A percentile compares a stretch with the other conserved stretches of the same genome.
phyloP scores from a whole-genome alignment of 2,113 vertebrate genomes.

The Erythrolamprus reginae region DNA sequence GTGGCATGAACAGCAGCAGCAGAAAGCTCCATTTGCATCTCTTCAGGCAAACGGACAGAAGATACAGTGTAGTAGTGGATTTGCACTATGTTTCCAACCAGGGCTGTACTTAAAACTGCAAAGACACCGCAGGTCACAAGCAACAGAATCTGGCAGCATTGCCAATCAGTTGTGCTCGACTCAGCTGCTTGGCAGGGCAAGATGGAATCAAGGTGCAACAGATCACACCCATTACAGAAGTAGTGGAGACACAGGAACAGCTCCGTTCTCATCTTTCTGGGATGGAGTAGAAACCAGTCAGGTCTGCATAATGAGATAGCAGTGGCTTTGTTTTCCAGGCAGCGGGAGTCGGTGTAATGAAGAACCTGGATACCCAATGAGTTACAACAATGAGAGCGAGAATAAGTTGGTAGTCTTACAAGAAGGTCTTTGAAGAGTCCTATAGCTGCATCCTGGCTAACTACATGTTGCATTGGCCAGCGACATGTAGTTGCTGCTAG shows the following conservation, averaged over 20 bases:
- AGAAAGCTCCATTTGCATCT: not conserved
- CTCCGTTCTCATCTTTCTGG: not conserved
- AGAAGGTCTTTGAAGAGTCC: not conserved
- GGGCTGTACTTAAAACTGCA: not conserved
- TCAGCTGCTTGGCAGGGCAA: not conserved
- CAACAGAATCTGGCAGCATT: not conserved
- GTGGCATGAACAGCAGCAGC: not conserved
- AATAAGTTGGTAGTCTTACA: not conserved
- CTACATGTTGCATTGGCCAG: not conserved
- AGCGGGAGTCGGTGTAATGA: not conserved
- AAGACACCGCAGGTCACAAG: not conserved
- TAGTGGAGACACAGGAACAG: not conserved
- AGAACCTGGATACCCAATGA: not conserved
- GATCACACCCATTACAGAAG: not conserved
- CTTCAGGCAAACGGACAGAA: not conserved
- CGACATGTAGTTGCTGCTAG: too few relatives aligned
- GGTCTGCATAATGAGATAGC: not conserved
- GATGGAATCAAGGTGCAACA: not conserved
- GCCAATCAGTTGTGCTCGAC: not conserved
- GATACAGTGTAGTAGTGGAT: not conserved
- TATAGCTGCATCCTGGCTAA: not conserved
- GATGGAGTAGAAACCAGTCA: not conserved
- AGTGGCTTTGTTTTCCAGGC: not conserved
- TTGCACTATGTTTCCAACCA: not conserved
- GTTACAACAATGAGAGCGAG: not conserved